phyloP scores from a whole-genome alignment of 2,113 vertebrate genomes.

The Dasyprocta punctata region DNA sequence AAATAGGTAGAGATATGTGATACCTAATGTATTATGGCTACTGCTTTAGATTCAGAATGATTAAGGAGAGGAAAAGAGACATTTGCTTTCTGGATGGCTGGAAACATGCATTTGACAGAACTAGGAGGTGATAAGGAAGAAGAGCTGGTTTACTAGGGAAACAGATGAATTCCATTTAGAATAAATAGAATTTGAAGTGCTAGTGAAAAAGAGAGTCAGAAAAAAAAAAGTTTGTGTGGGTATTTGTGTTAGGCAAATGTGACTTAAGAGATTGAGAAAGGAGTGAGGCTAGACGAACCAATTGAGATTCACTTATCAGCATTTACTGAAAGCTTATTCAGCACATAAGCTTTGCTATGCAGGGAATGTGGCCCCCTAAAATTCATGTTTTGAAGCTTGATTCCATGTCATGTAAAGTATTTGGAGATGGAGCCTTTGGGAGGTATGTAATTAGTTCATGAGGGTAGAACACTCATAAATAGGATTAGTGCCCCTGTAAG shows the following conservation, averaged over 20 bases:
- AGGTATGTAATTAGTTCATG: background rate
- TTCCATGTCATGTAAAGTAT: background rate
- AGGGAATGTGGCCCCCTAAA: background rate
- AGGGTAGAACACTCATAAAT: background rate
- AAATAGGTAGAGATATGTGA: constrained; percentile 31
- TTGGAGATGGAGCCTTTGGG: background rate
- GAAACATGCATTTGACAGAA: background rate
- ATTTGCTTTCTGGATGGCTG: constrained; percentile 46
- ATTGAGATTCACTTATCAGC: background rate
- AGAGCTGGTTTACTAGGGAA: constrained; percentile 2
- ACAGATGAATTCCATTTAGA: constrained; percentile 8
- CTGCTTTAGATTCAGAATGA: background rate
- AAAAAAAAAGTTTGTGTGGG: background rate
- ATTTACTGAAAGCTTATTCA: background rate
- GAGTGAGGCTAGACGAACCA: background rate
- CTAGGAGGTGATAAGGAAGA: background rate
- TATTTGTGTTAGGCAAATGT: background rate
- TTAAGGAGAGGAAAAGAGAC: background rate
- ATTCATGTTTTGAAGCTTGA: background rate
- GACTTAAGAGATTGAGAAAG: background rate
- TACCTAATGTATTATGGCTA: constrained; percentile 4
- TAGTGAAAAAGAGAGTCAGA: background rate
- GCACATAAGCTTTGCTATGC: background rate
- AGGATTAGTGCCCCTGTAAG: background rate
- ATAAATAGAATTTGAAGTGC: constrained; percentile 9